These are phyloP conservation scores for Deilephila porcellus DNA, from an alignment of 2,888 invertebrate genomes.

Conservation along the genomic window DNA sequence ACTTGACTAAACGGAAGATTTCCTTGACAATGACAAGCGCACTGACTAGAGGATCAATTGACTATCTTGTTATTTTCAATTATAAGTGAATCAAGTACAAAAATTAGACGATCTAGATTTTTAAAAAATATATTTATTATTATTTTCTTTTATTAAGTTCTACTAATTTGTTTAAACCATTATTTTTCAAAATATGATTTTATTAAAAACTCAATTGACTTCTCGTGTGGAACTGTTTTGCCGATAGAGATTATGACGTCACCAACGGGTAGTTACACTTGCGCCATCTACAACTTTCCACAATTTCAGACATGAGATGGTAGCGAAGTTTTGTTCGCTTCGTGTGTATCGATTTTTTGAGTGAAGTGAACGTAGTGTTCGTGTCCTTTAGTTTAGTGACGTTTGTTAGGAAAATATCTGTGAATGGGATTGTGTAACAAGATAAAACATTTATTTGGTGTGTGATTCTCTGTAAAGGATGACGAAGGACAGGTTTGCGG, in stretches of 20 bases:
- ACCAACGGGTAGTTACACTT: constrained; percentile 47
- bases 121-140: background rate
- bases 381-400: constrained; percentile 89
- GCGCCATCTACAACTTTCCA: constrained; percentile 71
- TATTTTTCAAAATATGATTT: background rate
- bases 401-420: constrained; percentile 89
- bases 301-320: constrained; percentile 49
- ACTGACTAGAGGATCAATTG: constrained; percentile 53
- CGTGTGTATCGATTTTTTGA: constrained; percentile 92
- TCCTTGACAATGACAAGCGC: constrained; percentile 62
- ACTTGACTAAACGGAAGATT: constrained; percentile 83
- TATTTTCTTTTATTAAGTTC: background rate
- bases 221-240: constrained; percentile 57
- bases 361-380: constrained; percentile 88
- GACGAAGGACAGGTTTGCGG: constrained; percentile 99
- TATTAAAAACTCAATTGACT: constrained; percentile 16
- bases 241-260: constrained; percentile 69
- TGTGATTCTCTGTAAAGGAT: constrained; percentile 89
- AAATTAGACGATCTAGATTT: background rate
- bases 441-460: constrained; percentile 87
- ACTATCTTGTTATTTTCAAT: background rate
- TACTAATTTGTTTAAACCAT: background rate
- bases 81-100: background rate
- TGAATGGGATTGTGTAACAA: constrained; percentile 92
- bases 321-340: constrained; percentile 86